Evolutionary conservation across 2,797 vertebrate genomes (phyloP).

Genomic region (Onychomys torridus): DNA sequence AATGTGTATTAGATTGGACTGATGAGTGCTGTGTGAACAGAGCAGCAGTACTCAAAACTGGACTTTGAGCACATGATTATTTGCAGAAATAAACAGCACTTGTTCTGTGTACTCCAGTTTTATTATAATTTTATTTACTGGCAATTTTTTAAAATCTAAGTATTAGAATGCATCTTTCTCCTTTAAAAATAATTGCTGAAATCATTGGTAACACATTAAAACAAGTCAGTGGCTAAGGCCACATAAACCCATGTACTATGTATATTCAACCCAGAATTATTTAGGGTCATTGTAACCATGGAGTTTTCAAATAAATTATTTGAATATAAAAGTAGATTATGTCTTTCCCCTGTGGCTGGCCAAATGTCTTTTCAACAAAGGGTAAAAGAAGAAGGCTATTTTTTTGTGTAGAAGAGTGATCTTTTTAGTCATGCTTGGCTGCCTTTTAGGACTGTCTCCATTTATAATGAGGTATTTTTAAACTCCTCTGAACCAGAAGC

Average conservation of each 20-base stretch:
- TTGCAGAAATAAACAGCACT: conserved; percentile 7
- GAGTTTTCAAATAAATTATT: conserved; percentile 90
- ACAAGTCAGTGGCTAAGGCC: conserved; percentile 85
- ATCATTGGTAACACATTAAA: conserved; percentile 84
- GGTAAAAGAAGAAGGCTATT: conserved; percentile 91
- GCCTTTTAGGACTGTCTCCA: conserved; percentile 90
- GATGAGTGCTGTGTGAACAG: conserved; percentile 23
- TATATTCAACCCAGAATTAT: conserved; percentile 87
- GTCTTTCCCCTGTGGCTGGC: conserved; percentile 91
- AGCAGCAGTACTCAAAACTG: not conserved
- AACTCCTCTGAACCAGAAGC: conserved; percentile 91
- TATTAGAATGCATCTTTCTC: conserved; percentile 33
- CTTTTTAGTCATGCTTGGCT: conserved; percentile 91
- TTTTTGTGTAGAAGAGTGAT: conserved; percentile 92
- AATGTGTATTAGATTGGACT: conserved; percentile 74
- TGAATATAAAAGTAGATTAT: conserved; percentile 92
- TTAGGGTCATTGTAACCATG: conserved; percentile 87
- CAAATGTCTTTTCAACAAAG: conserved; percentile 92
- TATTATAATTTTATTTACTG: conserved; percentile 68
- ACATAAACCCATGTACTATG: conserved; percentile 82
- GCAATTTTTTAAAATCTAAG: conserved; percentile 38
- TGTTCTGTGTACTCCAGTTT: conserved; percentile 20
- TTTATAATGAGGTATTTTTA: conserved; percentile 91
- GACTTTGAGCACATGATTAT: conserved; percentile 27
- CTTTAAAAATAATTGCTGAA: conserved; percentile 64